Evolutionary conservation across 2,888 invertebrate genomes (phyloP), one percentile per base, ranked within the genome.

Genomic region (Agrochola macilenta): DNA sequence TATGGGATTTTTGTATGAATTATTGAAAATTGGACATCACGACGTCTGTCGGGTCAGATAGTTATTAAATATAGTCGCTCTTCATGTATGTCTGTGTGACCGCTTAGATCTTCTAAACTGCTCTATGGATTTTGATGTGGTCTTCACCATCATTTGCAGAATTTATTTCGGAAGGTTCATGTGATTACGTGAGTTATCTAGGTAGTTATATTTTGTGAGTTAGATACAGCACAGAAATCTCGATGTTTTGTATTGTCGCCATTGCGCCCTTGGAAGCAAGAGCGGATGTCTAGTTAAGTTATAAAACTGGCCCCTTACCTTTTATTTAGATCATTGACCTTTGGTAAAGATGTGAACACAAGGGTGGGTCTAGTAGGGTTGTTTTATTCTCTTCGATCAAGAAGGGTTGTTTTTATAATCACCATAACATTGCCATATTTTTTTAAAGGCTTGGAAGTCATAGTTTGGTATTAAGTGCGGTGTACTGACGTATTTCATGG

Each of bases 391-490:
- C 35, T 46, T 23, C 20, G 17, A 60, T 74, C 35, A 39, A 23
- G 57, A 58, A 49, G 43, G 78, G 43, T 64, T 76, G 52, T 63
- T 76, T 64, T 78, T 78, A 20, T 35, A 76, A 76, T 49, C 20
- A 60, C 11, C 60, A 60, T 39, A 49, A 60, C 39, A 12, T n/a
- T 43, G 30, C 12, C 20, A 74, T 30, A 0, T n/a, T 74, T 74
- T 17, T 30, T 64, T 20, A 12, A 26, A 26, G 14, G 5, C 14
- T n/a, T n/a, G 4, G 1, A 26, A 57, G 11, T 57, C 12, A n/a
- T 12, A n/a, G n/a, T 57, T 57, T 57, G n/a, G 11, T 23, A 57
- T 1, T 57, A 54, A 57, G n/a, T 11, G 11, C n/a, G 9, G 23
- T n/a, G n/a, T n/a, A n/a, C n/a, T 57, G n/a, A n/a, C 4, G 4